A percentile compares a stretch with the other conserved stretches of the same genome.
phyloP scores from a whole-genome alignment of 2,888 invertebrate genomes.

The Dasysyrphus tricinctus region DNA sequence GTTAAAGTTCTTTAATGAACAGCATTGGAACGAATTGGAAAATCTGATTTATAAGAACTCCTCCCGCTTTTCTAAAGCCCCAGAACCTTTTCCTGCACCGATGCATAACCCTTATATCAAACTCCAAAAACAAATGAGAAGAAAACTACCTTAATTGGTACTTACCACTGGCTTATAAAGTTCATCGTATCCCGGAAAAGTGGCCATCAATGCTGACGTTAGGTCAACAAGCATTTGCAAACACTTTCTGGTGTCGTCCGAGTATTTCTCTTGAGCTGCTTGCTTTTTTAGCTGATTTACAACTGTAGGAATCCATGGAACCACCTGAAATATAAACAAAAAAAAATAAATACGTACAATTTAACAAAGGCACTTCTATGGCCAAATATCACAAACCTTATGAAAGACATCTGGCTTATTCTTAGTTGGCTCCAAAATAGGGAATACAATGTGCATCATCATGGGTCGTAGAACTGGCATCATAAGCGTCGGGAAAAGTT shows the following conservation, averaged over 20 bases:
- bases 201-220: conserved; percentile 84
- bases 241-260: conserved; percentile 84
- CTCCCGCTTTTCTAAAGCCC: neutral
- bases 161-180: conserved; percentile 85
- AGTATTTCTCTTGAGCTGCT: conserved; percentile 84
- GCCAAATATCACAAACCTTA: conserved; percentile 83
- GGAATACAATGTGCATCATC: conserved; percentile 86
- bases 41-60: too few species aligned
- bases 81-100: neutral
- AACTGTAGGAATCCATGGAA: conserved; percentile 84
- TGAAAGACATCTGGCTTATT: conserved; percentile 86
- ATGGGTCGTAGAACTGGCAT: conserved; percentile 85
- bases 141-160: conserved; percentile 32
- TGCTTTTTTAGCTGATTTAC: conserved; percentile 85
- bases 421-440: conserved; percentile 86
- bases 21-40: too few species aligned
- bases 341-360: conserved; percentile 11
- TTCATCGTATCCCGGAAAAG: conserved; percentile 84
- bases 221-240: conserved; percentile 87
- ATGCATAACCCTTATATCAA: neutral
- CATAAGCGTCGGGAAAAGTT: conserved; percentile 85
- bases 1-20: too few species aligned
- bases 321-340: conserved; percentile 60
- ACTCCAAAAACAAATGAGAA: neutral
- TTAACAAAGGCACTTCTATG: neutral